phyloP scores from a whole-genome alignment of 2,113 vertebrate genomes.

The Coptodon bakossiorum region DNA sequence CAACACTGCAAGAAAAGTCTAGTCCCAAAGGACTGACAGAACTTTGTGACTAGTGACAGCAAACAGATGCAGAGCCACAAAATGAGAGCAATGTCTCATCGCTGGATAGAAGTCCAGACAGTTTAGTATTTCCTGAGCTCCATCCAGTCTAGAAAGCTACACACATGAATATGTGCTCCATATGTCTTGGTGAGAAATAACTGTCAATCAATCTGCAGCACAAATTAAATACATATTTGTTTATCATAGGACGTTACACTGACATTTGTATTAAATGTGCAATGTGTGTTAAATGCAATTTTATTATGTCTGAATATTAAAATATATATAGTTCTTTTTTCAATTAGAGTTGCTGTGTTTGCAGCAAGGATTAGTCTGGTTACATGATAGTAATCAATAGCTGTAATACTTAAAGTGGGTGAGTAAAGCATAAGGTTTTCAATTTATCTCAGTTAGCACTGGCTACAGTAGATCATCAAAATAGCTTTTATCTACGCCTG shows the following conservation, averaged over 20 bases:
- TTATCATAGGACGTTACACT: neutral
- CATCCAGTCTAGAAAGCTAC: neutral
- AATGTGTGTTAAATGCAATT: neutral
- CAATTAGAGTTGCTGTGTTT: neutral
- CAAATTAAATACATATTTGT: neutral
- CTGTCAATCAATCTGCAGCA: neutral
- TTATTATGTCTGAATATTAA: neutral
- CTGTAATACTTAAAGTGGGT: neutral
- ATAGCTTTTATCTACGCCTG: neutral
- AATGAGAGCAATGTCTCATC: neutral
- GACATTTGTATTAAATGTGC: neutral
- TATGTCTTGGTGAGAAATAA: neutral
- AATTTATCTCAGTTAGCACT: neutral
- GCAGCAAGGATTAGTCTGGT: neutral
- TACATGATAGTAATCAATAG: neutral
- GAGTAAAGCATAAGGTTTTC: neutral
- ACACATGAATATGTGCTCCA: neutral
- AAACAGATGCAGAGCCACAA: neutral
- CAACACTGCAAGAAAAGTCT: neutral
- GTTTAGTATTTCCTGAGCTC: neutral
- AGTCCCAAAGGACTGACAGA: slow-evolving; percentile 5
- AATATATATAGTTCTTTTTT: neutral
- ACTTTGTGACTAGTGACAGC: neutral
- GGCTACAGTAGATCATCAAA: neutral
- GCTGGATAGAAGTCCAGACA: neutral